Evolutionary conservation across 2,113 vertebrate genomes (phyloP).

Genomic region (Lontra canadensis): DNA sequence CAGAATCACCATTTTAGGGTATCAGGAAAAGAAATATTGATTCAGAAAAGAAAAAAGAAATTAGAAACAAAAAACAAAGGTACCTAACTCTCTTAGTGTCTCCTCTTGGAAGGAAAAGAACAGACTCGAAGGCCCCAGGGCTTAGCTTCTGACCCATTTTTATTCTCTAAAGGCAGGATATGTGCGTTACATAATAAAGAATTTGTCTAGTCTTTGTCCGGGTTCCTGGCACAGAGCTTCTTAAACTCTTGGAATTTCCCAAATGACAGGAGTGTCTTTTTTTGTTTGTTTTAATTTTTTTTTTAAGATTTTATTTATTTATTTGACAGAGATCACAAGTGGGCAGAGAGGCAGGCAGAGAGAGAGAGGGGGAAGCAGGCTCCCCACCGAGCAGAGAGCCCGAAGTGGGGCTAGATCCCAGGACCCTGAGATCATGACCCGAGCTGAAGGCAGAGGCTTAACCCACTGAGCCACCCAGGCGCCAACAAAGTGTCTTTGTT

Average conservation of each 20-base stretch:
- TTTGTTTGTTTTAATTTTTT: background rate
- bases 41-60: background rate
- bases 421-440: too few species aligned
- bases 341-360: too few species aligned
- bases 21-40: constrained; percentile 4
- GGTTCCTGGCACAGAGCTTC: background rate
- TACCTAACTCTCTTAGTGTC: background rate
- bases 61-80: background rate
- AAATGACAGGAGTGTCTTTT: background rate
- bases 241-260: background rate
- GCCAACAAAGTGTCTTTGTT: background rate
- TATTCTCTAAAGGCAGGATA: background rate
- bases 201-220: background rate
- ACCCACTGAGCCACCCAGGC: too few species aligned
- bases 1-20: background rate
- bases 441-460: too few species aligned
- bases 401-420: too few species aligned
- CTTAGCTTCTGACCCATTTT: background rate
- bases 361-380: too few species aligned
- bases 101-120: background rate
- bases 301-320: too few species aligned
- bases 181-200: background rate
- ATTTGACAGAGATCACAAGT: too few species aligned
- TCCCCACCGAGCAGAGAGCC: too few species aligned
- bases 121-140: background rate